Evolutionary conservation across 1,140 invertebrate genomes (phyloP), one percentile per base, ranked within the genome.

Genomic region (Centruroides vittatus): DNA sequence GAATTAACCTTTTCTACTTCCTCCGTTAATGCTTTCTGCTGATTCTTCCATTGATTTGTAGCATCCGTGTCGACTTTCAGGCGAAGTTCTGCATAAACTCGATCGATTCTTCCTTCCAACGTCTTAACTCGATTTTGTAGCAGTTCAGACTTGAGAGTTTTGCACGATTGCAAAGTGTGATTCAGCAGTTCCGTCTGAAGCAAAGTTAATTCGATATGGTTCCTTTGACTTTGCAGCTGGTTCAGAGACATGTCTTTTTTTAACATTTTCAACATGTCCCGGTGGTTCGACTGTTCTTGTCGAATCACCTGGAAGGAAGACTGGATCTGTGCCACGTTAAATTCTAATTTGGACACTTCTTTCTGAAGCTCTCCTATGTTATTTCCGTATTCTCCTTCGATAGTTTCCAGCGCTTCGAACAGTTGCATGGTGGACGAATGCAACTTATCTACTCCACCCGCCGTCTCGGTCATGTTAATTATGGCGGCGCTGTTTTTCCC

Each of bases 261-360:
- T 47, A 51, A 51, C 23, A 51, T 51, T 51, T 51, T 41, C 8
- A 41, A 8, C 41, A 41, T 41, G 8, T 41, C 41, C 8, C 41
- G 41, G 8, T 56, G 55, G 13, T 56, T 34, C 0, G n/a, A 23
- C 9, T 47, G 55, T n/a, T 36, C 55, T 12, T 35, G 12, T 8
- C 55, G 55, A 36, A 65, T 41, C 4, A 62, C 50, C 5, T 62
- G 41, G 6, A 61, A 35, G 3, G 58, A 47, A 3, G 57, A 52
- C 46, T 65, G 60, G 6, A 47, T 53, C n/a, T 65, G 57, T 0
- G 60, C 60, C 5, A 48, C 13, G 46, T 60, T 62, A 35, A 62
- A 65, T 47, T 61, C 57, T 9, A 60, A 35, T 34, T 62, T 49
- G 1, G 57, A 60, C 8, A 65, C 57, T n/a, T 58, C n/a, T 46